Conservation (phyloP, 2,113 vertebrate species). For the Nesoenas mayeri region DNA sequence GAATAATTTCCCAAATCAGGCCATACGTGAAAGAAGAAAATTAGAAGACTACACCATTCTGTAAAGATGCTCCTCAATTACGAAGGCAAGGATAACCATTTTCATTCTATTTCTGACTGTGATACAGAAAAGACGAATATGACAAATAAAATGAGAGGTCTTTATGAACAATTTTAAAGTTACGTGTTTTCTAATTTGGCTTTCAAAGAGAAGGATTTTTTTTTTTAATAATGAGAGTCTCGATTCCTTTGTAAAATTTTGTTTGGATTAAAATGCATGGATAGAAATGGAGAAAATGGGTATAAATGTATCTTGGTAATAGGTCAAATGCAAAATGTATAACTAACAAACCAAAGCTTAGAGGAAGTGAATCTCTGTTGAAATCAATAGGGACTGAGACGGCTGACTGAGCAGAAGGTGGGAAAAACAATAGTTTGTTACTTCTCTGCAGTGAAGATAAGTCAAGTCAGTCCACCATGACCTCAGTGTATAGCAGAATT, state of each 20-base stretch:
- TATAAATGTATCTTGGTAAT: neutral
- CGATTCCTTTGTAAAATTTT: neutral
- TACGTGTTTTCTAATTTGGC: neutral
- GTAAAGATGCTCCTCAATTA: neutral
- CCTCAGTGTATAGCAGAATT: neutral
- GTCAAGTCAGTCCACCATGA: neutral
- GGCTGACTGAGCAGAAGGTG: slow-evolving; percentile 17
- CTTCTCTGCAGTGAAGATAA: neutral
- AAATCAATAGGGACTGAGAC: slow-evolving; percentile 25
- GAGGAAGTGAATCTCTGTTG: neutral
- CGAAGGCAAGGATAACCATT: neutral
- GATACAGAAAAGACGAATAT: neutral
- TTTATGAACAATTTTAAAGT: neutral
- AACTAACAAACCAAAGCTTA: neutral
- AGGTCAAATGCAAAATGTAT: neutral
- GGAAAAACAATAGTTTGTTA: slow-evolving; percentile 16
- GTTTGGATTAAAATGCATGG: neutral
- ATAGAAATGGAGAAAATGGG: neutral
- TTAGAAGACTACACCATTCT: neutral
- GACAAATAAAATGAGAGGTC: neutral
- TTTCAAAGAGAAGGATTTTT: neutral
- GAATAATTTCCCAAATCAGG: neutral
- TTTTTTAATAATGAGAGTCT: neutral
- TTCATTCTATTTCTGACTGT: neutral
- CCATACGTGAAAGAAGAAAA: neutral